phyloP scores from a whole-genome alignment of 2,888 invertebrate species.

The Julus scanicus region DNA sequence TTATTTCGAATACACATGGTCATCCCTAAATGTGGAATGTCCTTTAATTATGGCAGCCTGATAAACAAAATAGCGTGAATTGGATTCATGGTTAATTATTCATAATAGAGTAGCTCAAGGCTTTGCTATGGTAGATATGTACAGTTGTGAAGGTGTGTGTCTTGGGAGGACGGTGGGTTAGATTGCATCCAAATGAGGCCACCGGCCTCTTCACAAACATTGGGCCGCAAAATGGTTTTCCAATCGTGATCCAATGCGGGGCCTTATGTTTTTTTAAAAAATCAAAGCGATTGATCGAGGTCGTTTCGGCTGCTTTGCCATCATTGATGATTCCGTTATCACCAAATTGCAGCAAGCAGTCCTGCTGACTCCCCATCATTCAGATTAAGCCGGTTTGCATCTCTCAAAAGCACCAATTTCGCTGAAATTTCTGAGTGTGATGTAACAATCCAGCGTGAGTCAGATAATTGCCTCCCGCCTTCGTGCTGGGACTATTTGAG shows the following conservation, averaged over 20 bases:
- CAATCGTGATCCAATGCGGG: background rate
- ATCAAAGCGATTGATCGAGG: background rate
- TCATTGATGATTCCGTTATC: background rate
- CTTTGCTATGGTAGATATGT: background rate
- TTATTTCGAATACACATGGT: background rate
- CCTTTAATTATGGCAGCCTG: background rate
- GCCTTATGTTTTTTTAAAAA: background rate
- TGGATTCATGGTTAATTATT: slow-evolving; percentile 29
- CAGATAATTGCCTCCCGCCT: background rate
- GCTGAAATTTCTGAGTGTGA: background rate
- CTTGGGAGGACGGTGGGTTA: background rate
- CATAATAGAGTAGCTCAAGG: slow-evolving; percentile 19
- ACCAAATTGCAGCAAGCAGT: background rate
- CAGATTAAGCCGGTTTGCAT: background rate
- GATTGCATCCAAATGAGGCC: background rate
- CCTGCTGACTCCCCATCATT: background rate
- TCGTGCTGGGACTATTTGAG: background rate
- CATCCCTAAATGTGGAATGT: background rate
- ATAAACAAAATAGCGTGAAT: slow-evolving; percentile 18
- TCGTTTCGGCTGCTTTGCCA: background rate
- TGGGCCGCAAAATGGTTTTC: background rate
- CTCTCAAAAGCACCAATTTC: background rate
- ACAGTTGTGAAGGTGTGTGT: background rate
- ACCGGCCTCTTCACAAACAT: background rate
- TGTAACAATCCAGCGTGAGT: background rate